Evolutionary conservation across 2,888 invertebrate species (phyloP).

Genomic region (Drosophila meridiana): DNA sequence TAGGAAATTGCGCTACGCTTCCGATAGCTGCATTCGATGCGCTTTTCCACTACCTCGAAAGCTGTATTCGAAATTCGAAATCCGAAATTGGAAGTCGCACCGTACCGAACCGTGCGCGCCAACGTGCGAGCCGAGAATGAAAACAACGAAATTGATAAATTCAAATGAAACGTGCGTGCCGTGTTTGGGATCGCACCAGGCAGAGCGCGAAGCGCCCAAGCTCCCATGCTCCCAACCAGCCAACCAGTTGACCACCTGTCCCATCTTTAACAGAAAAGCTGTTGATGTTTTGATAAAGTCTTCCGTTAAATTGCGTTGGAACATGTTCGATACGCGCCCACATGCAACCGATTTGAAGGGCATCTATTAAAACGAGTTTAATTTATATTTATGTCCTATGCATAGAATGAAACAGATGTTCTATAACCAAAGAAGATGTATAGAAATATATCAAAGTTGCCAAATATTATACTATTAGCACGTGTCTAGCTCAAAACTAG

Average conservation of each 20-base stretch:
- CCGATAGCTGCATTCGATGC: slow-evolving; percentile 51
- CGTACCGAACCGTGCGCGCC: slow-evolving; percentile 63
- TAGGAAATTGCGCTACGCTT: slow-evolving; percentile 62
- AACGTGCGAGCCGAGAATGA: slow-evolving; percentile 76
- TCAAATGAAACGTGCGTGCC: slow-evolving; percentile 60
- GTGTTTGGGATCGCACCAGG: slow-evolving; percentile 13
- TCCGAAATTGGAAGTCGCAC: slow-evolving; percentile 10
- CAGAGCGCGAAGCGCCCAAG: neutral
- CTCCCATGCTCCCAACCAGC: neutral
- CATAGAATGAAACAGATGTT: slow-evolving; percentile 7
- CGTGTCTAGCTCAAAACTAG: neutral
- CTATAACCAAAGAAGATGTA: slow-evolving; percentile 15
- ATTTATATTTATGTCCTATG: slow-evolving; percentile 14
- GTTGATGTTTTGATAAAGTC: slow-evolving; percentile 51
- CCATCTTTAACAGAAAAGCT: slow-evolving; percentile 21
- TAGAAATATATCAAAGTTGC: slow-evolving; percentile 3
- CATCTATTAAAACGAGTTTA: slow-evolving; percentile 1
- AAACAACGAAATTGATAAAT: slow-evolving; percentile 44
- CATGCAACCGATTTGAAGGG: slow-evolving; percentile 42
- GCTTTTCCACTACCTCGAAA: slow-evolving; percentile 46
- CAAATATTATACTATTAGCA: neutral
- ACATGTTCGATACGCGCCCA: slow-evolving; percentile 73
- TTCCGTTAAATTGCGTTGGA: slow-evolving; percentile 50
- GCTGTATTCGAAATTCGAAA: slow-evolving; percentile 16
- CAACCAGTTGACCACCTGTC: slow-evolving; percentile 25